Percentiles rank a stretch among this genome's conserved stretches.
Evolutionary conservation across 2,888 invertebrate species (phyloP).

Genomic region (Orchesella flavescens): DNA sequence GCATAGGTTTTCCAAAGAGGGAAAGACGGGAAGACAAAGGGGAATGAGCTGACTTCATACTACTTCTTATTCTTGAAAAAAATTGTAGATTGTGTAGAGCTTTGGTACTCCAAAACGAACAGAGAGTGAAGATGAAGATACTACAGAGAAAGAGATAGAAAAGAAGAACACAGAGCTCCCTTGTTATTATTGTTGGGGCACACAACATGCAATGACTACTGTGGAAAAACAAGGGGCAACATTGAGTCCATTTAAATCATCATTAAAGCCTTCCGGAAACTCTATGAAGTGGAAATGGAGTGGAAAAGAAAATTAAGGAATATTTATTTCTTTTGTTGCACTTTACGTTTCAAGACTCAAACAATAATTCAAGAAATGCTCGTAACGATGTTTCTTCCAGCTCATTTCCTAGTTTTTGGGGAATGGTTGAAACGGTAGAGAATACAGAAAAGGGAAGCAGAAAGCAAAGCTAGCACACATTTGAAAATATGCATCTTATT

Average conservation of each 20-base stretch:
- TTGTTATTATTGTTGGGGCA: constrained; percentile 22
- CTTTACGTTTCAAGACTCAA: constrained; percentile 62
- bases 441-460: background rate
- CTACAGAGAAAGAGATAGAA: constrained; percentile 21
- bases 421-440: background rate
- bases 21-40: background rate
- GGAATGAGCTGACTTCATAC: constrained; percentile 13
- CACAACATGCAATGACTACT: constrained; percentile 1
- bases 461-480: background rate
- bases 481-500: no score
- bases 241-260: constrained; percentile 69
- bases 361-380: constrained; percentile 63
- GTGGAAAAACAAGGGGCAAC: constrained; percentile 58
- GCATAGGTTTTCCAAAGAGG: background rate
- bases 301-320: constrained; percentile 71
- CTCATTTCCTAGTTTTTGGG: constrained; percentile 46
- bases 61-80: background rate
- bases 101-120: background rate
- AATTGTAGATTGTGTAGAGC: background rate
- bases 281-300: constrained; percentile 70
- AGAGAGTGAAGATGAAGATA: constrained; percentile 32
- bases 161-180: constrained; percentile 4
- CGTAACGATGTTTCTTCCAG: constrained; percentile 54
- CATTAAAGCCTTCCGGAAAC: constrained; percentile 71
- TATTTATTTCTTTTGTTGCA: constrained; percentile 71